phyloP scores from a whole-genome alignment of 1,140 invertebrate species.

The Pseudoatta argentina region DNA sequence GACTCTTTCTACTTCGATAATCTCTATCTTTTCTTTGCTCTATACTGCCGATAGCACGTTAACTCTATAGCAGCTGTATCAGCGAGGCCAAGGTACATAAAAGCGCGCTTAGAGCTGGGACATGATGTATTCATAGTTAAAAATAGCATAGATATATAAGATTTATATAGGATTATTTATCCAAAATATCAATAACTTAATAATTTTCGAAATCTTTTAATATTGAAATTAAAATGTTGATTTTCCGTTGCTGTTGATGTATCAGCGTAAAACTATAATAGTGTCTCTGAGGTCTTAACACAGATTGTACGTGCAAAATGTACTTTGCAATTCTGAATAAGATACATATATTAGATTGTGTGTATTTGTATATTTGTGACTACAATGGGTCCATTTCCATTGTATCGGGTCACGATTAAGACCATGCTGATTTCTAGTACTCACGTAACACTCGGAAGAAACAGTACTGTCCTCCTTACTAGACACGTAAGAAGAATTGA shows the following conservation, averaged over 20 bases:
- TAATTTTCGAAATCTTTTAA: not conserved
- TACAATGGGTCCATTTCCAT: slow-evolving; percentile 59
- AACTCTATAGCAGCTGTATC: slow-evolving; percentile 27
- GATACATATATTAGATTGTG: slow-evolving; percentile 35
- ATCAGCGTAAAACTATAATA: not conserved
- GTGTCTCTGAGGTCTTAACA: slow-evolving; percentile 11
- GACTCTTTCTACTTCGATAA: not conserved
- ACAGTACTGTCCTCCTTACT: not conserved
- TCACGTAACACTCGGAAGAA: slow-evolving; percentile 13
- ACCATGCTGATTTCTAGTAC: slow-evolving; percentile 35
- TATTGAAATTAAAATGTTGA: not conserved
- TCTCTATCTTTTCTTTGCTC: slow-evolving; percentile 19
- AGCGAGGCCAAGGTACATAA: not conserved
- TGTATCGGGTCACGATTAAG: slow-evolving; percentile 71
- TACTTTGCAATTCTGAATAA: slow-evolving; percentile 63
- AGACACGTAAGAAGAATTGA: not conserved
- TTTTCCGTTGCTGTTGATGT: not conserved
- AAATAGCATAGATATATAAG: not conserved
- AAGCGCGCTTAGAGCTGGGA: slow-evolving; percentile 7
- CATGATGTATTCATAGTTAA: not conserved
- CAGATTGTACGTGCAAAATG: slow-evolving; percentile 39
- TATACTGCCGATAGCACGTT: slow-evolving; percentile 22
- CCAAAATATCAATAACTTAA: too few relatives aligned
- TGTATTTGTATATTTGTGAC: slow-evolving; percentile 63
- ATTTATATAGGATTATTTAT: not conserved